Conservation (phyloP, 1,140 invertebrate species). For the Pogonomyrmex barbatus region DNA sequence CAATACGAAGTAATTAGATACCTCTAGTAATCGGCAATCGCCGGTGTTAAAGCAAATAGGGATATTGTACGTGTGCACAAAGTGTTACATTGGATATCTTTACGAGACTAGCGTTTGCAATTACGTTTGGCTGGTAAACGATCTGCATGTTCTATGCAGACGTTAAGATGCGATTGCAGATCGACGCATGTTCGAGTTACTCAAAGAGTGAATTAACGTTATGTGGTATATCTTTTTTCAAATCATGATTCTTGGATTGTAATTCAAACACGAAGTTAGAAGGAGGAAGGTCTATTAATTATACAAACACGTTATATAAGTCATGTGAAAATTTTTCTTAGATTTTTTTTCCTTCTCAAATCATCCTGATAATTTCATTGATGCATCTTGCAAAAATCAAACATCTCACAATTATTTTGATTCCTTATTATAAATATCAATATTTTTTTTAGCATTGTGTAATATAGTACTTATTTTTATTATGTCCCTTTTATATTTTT, state of each 20-base stretch:
- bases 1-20: slow-evolving; percentile 41
- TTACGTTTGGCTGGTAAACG: background rate
- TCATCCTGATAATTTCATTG: background rate
- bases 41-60: slow-evolving; percentile 31
- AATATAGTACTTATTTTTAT: background rate
- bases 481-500: background rate
- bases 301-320: background rate
- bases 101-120: slow-evolving; percentile 4
- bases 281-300: background rate
- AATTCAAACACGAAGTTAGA: background rate
- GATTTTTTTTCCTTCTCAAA: background rate
- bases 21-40: background rate
- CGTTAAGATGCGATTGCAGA: background rate
- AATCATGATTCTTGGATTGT: too few relatives aligned
- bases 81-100: slow-evolving; percentile 32
- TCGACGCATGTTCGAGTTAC: background rate
- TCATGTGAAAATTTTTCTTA: background rate
- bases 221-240: background rate
- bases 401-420: background rate
- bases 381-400: background rate
- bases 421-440: background rate
- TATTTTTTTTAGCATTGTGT: background rate
- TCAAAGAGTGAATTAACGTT: background rate
- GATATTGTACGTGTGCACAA: background rate
- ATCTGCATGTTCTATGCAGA: background rate